phyloP scores from a whole-genome alignment of 2,113 vertebrate species.

The Artemisiospiza belli region DNA sequence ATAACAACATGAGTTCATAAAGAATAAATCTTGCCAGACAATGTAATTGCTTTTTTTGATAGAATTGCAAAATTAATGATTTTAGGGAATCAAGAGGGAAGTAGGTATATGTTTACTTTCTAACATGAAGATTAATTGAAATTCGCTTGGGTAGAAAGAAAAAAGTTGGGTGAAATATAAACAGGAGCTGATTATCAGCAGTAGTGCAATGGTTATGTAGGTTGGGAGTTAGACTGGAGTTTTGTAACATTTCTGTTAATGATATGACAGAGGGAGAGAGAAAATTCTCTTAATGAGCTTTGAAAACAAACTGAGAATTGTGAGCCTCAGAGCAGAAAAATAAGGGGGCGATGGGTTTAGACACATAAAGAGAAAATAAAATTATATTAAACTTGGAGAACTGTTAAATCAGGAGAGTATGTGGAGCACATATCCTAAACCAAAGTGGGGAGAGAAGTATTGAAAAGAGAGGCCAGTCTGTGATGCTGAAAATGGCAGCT shows the following conservation, averaged over 20 bases:
- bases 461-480: background rate
- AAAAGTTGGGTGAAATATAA: conserved; percentile 7
- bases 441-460: background rate
- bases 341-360: background rate
- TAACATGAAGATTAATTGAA: conserved; percentile 24
- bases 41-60: conserved; percentile 13
- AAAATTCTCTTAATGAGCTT: conserved; percentile 6
- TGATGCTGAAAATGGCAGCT: background rate
- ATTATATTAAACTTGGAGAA: background rate
- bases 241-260: conserved; percentile 12
- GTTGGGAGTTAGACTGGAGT: background rate
- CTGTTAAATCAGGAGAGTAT: background rate
- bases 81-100: background rate
- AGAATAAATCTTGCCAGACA: conserved; percentile 7
- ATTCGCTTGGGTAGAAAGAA: background rate
- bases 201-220: background rate
- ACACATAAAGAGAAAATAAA: background rate
- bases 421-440: background rate
- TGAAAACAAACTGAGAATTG: conserved; percentile 20
- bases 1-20: conserved; percentile 2
- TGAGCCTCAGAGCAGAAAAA: background rate
- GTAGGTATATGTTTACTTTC: background rate
- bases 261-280: background rate
- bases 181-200: background rate
- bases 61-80: conserved; percentile 26